Evolutionary conservation across 2,888 invertebrate genomes (phyloP), one percentile per base, ranked within the genome.

Genomic region (Biston betularia): DNA sequence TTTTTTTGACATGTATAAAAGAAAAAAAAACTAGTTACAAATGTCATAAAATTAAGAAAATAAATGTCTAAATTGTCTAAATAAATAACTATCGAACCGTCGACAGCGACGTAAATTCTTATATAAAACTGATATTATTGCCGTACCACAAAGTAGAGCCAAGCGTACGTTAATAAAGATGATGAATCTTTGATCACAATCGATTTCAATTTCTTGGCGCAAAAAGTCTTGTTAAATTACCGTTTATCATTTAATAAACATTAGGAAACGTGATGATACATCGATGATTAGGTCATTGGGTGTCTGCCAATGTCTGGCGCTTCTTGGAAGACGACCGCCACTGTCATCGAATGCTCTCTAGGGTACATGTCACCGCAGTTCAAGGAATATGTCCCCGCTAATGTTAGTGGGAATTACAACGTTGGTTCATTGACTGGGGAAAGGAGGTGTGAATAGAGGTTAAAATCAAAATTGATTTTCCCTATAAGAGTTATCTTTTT

Each of bases 231-330:
- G n/a, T 7, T 50, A 50, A 24, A 11, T 8, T 54, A 45, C 40
- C 46, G 14, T 11, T 14, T 56, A 55, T 6, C 14, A 55, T 6
- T 38, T 0, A 24, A 24, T n/a, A 62, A 64, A 54, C 48, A 35
- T 48, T 34, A 54, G 46, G 42, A 48, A 49, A 57, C 40, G 15
- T 2, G 40, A 42, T 58, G 58, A 64, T 60, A 66, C 61, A 62
- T 14, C 72, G 75, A 77, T 75, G 79, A 79, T 79, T 73, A 70
- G 70, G 73, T 73, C 68, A 74, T 81, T 88, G 88, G 88, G 77
- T 57, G 42, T 33, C 49, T 76, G 89, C 89, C 89, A 89, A 80
- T 77, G 78, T 65, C 75, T 74, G 77, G 73, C 75, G 79, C 77
- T 85, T 86, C 85, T 74, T 38, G 68, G 85, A 85, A 85, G 45